Percentiles rank a stretch among this genome's conserved stretches.
Evolutionary conservation across 1,140 invertebrate species (phyloP).

Genomic region (Calycopis cecrops): DNA sequence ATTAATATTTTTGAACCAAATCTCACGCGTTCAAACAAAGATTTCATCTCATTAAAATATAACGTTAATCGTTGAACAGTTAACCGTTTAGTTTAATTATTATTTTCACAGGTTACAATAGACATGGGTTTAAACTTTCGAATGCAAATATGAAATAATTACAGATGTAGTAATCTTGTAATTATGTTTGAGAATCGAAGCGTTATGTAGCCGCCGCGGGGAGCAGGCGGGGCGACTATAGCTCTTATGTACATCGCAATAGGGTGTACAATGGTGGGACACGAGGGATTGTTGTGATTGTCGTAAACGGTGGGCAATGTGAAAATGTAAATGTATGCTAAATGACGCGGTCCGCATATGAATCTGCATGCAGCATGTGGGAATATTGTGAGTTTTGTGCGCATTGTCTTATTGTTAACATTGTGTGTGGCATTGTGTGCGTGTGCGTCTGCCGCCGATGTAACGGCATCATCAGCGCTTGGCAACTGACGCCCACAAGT

Average conservation of each 20-base stretch:
- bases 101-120: conserved; percentile 9
- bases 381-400: conserved; percentile 5
- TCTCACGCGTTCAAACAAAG: too few relatives aligned
- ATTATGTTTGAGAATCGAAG: conserved; percentile 32
- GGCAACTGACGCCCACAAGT: too few relatives aligned
- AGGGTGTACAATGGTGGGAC: neutral
- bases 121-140: conserved; percentile 21
- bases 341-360: conserved; percentile 24
- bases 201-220: conserved; percentile 13
- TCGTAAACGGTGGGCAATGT: conserved; percentile 32
- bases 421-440: neutral
- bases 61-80: neutral
- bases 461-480: too few relatives aligned
- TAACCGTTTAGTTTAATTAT: conserved; percentile 10
- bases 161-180: conserved; percentile 31
- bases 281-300: conserved; percentile 40
- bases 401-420: conserved; percentile 14
- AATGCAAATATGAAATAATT: conserved; percentile 37
- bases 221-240: conserved; percentile 13
- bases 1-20: too few relatives aligned
- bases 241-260: conserved; percentile 15
- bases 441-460: too few relatives aligned
- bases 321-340: conserved; percentile 38
- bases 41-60: too few relatives aligned
- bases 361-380: conserved; percentile 13